Conservation (phyloP, 2,797 vertebrate species). For the Balearica regulorum region DNA sequence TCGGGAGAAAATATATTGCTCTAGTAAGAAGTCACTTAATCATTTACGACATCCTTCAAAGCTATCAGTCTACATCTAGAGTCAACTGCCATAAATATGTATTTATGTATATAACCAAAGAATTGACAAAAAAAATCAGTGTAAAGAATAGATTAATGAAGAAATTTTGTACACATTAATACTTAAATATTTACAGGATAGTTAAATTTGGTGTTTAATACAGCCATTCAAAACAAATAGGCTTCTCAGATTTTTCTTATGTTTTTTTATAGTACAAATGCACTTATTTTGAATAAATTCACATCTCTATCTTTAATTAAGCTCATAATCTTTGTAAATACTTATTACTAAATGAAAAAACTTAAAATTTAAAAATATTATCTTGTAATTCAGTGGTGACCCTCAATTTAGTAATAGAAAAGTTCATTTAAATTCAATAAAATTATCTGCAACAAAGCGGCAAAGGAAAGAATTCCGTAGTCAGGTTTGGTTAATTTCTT, state of each 20-base stretch:
- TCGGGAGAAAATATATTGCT: background rate
- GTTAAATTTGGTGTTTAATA: background rate
- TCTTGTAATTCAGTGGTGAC: background rate
- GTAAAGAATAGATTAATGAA: background rate
- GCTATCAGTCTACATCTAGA: background rate
- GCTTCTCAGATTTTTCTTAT: background rate
- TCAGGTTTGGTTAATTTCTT: background rate
- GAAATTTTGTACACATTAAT: background rate
- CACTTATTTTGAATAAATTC: background rate
- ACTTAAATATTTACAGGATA: background rate
- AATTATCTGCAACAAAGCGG: background rate
- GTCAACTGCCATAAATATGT: background rate
- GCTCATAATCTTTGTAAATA: background rate
- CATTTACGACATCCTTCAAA: background rate
- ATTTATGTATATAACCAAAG: background rate
- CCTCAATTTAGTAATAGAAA: background rate
- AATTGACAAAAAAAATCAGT: background rate
- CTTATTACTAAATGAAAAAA: background rate
- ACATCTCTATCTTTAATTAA: background rate
- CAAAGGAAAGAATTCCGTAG: background rate
- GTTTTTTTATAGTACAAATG: background rate
- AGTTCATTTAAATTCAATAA: background rate
- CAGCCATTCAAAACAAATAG: background rate
- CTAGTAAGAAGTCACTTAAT: background rate
- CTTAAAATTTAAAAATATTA: background rate